Evolutionary conservation across 2,888 invertebrate genomes (phyloP), one percentile per base, ranked within the genome.

Genomic region (Melanostoma mellinum): DNA sequence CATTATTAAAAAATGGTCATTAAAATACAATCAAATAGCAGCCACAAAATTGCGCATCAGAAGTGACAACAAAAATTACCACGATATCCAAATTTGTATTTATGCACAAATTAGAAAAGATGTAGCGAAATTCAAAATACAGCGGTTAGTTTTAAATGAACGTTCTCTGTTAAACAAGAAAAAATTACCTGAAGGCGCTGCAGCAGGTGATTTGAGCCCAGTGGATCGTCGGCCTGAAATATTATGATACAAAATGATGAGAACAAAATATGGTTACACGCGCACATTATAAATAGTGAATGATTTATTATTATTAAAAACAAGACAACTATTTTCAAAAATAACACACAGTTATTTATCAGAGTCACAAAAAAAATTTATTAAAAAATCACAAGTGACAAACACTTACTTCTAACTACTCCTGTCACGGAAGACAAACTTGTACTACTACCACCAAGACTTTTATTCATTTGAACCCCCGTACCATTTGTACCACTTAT

Each of bases 391-490:
- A 67, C 40, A 33, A 50, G 74, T 1, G 20, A 20, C 20, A 20
- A 20, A 85, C 80, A 87, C 87, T 85, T 87, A 88, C 88, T 88
- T 87, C 87, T 87, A 81, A 87, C 87, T 80, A 85, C 86, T 78
- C 87, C 87, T 67, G 87, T 86, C 87, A 88, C 87, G 61, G 88
- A 88, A 79, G 88, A 88, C 65, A 88, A 86, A 86, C 88, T 88
- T 77, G 87, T 85, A 85, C 87, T 88, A 86, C 88, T 88, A 80
- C 88, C 88, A 86, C 88, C 87, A 60, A 88, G 86, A 86, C 87
- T 88, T 67, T 87, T 86, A 85, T 86, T 87, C 87, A 88, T 87
- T 72, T 87, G 88, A 86, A 86, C 86, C 82, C 87, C 86, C 85
- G 88, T 86, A 85, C 87, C 87, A 85, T 87, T 87, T 74, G 86